These are phyloP conservation scores for Phyllostomus hastatus DNA, from an alignment of 2,113 vertebrate genomes.

Conservation along the genomic window DNA sequence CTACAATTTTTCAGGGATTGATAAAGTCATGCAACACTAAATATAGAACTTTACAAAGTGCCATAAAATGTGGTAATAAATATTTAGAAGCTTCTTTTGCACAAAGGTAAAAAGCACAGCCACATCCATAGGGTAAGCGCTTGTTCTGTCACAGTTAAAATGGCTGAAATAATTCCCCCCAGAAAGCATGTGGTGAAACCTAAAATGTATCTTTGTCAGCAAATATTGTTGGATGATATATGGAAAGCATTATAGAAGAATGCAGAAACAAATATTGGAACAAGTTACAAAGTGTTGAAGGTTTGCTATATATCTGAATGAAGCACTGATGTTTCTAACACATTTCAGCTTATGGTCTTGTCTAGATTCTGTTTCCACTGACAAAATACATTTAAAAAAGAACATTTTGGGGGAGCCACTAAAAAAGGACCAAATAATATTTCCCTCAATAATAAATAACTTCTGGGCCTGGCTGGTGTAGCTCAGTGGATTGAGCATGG, in stretches of 20 bases:
- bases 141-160: neutral
- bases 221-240: neutral
- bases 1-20: neutral
- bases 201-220: slow-evolving; percentile 34
- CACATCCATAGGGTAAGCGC: neutral
- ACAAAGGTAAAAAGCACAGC: neutral
- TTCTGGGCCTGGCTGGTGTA: neutral
- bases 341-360: neutral
- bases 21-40: neutral
- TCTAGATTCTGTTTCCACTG: slow-evolving; percentile 36
- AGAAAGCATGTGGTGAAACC: slow-evolving; percentile 1
- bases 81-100: neutral
- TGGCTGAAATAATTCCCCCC: neutral
- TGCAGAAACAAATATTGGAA: slow-evolving; percentile 30
- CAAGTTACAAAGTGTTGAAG: neutral
- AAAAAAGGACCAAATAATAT: neutral
- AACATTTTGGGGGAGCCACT: neutral
- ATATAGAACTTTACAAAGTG: neutral
- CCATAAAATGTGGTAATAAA: neutral
- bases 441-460: neutral
- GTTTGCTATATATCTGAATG: neutral
- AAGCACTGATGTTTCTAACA: slow-evolving; percentile 6
- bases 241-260: slow-evolving; percentile 20
- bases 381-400: neutral
- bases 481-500: no score